These are phyloP conservation scores for Sitobion miscanthi DNA, from an alignment of 1,140 invertebrate species.

Conservation along the genomic window DNA sequence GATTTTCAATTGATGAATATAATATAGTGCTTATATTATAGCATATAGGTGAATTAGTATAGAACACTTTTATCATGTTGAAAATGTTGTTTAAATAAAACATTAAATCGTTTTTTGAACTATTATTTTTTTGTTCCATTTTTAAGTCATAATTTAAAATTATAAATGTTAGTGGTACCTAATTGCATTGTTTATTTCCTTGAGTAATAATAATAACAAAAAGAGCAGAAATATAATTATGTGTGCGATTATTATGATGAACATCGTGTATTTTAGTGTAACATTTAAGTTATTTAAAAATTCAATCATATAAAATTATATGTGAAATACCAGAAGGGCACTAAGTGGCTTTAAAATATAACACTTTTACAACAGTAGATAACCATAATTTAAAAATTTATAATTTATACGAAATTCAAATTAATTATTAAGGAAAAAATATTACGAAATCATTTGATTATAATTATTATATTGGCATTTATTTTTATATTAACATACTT, in stretches of 20 bases:
- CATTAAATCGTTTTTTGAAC: not conserved
- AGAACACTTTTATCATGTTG: not conserved
- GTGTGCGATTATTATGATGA: not conserved
- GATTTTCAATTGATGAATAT: not conserved
- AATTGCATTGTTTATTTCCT: slow-evolving; percentile 2
- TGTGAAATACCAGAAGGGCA: too few relatives aligned
- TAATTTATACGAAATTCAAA: not conserved
- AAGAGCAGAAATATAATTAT: not conserved
- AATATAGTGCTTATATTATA: not conserved
- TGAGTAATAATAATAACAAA: not conserved
- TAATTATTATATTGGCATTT: not conserved
- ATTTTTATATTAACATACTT: not conserved
- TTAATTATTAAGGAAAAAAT: not conserved
- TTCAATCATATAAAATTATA: too few relatives aligned
- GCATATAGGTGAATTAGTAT: too few relatives aligned
- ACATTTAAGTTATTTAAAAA: not conserved
- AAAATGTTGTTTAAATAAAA: not conserved
- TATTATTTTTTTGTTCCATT: not conserved
- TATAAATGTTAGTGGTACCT: not conserved
- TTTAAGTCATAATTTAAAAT: not conserved
- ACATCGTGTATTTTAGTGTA: not conserved
- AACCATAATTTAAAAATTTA: too few relatives aligned
- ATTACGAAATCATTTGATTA: not conserved
- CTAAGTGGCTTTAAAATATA: too few relatives aligned
- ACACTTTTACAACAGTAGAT: too few relatives aligned